phyloP scores from a whole-genome alignment of 2,888 invertebrate species.

The Brassicogethes aeneus region DNA sequence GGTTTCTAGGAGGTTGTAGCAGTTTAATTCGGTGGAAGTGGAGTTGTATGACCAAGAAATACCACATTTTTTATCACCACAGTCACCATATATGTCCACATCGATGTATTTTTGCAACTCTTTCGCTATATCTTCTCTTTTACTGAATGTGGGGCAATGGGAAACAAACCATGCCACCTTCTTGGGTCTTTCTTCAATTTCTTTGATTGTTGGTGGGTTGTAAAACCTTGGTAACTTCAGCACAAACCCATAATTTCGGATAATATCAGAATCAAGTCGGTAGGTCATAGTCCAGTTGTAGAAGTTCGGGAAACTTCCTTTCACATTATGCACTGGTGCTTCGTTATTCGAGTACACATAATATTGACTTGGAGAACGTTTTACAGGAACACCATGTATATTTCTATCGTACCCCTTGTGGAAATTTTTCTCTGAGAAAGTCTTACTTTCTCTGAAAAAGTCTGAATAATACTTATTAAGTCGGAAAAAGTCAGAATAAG shows the following conservation, averaged over 20 bases:
- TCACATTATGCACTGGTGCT: slow-evolving; percentile 32
- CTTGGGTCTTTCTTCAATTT: slow-evolving; percentile 36
- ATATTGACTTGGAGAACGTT: slow-evolving; percentile 36
- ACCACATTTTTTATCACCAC: slow-evolving; percentile 44
- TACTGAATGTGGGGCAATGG: slow-evolving; percentile 42
- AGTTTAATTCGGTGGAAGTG: slow-evolving; percentile 27
- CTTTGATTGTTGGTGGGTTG: slow-evolving; percentile 15
- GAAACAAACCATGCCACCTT: slow-evolving; percentile 51
- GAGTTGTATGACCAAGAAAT: slow-evolving; percentile 15
- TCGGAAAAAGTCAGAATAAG: too few relatives aligned
- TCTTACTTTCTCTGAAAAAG: too few relatives aligned
- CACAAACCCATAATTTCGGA: slow-evolving; percentile 37
- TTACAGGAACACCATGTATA: slow-evolving; percentile 29
- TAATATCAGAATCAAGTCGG: slow-evolving; percentile 27
- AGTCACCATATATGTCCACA: slow-evolving; percentile 56
- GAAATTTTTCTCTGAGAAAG: too few relatives aligned
- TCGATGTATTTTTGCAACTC: slow-evolving; percentile 48
- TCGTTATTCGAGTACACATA: slow-evolving; percentile 47
- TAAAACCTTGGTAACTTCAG: slow-evolving; percentile 16
- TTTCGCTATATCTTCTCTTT: slow-evolving; percentile 38
- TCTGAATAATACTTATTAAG: too few relatives aligned
- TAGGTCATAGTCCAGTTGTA: slow-evolving; percentile 50
- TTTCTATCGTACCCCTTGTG: background rate
- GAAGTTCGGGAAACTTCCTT: slow-evolving; percentile 33
- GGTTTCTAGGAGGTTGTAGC: slow-evolving; percentile 41